Evolutionary conservation across 2,797 vertebrate genomes (phyloP).

Genomic region (Pelodytes ibericus): DNA sequence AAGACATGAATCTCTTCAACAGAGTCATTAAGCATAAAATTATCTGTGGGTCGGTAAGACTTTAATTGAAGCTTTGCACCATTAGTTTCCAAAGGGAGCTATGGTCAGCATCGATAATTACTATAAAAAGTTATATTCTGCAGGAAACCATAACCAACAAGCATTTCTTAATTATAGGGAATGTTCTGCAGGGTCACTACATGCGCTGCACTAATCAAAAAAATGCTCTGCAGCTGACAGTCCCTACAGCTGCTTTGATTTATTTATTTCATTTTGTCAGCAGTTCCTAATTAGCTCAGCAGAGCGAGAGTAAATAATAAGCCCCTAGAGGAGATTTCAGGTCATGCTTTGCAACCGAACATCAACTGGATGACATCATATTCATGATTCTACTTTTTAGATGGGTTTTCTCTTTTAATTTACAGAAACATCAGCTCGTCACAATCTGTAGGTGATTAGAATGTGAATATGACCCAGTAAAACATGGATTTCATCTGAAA

Average conservation of each 20-base stretch:
- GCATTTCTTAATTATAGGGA: background rate
- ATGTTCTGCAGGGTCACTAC: background rate
- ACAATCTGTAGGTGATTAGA: background rate
- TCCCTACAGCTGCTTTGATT: background rate
- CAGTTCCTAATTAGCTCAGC: constrained; percentile 11
- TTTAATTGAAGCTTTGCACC: background rate
- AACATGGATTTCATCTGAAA: too few species aligned
- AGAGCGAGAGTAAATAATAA: constrained; percentile 9
- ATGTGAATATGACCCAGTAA: too few species aligned
- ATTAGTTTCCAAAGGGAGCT: background rate
- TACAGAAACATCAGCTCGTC: background rate
- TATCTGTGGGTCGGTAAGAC: background rate
- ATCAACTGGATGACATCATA: background rate
- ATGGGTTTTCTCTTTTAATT: background rate
- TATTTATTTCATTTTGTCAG: background rate
- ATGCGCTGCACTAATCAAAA: background rate
- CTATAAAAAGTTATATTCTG: background rate
- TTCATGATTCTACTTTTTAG: background rate
- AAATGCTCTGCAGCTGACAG: background rate
- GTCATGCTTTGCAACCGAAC: background rate
- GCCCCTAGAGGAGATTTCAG: background rate
- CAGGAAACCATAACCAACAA: background rate
- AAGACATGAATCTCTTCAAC: background rate
- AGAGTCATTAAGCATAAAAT: background rate
- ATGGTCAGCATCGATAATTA: background rate